Base-by-base conservation (phyloP, 1,140 invertebrate genomes). In the Zaprionus gabonicus region DNA sequence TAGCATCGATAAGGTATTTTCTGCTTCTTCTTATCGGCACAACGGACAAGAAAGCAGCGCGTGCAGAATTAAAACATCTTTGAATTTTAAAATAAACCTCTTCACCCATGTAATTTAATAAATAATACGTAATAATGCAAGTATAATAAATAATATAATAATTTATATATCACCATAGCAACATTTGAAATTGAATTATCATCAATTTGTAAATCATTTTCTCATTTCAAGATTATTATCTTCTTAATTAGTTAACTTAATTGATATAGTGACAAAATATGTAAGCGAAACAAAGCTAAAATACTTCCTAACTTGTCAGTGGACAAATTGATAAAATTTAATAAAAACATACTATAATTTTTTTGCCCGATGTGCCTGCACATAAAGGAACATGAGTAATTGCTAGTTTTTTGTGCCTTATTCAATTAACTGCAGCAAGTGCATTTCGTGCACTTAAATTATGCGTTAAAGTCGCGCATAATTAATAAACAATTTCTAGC, bases 401-500 rank as follows among this genome's bases (percentile, higher is more conserved):
- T 80, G 71, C 7, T 74, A 68, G 15, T 44, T 44, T n/a, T 66
- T 51, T 75, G 23, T 51, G 4, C 6, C 4, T 10, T 87, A 78
- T 80, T 87, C 80, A 87, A 87, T 87, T 87, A 82, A 75, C 28
- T 49, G 53, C 57, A 71, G 58, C 72, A 55, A 79, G 36, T 17
- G 70, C 63, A 87, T 77, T 82, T 76, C 72, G 6, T 51, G 73
- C 78, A 66, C 73, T 76, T 81, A 59, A 75, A 84, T 85, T 55
- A 58, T 36, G 66, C 63, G 46, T 23, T 49, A 79, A 64, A 51
- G 63, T 66, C 71, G 62, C 71, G 70, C 80, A 82, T 78, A 75
- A 75, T 75, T 64, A 63, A 75, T 68, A 75, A 70, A 75, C 59
- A 56, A 70, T 63, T 67, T 64, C 17, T 20, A 15, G 17, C 10